phyloP scores from a whole-genome alignment of 1,140 invertebrate genomes.

The Anastrepha ludens region DNA sequence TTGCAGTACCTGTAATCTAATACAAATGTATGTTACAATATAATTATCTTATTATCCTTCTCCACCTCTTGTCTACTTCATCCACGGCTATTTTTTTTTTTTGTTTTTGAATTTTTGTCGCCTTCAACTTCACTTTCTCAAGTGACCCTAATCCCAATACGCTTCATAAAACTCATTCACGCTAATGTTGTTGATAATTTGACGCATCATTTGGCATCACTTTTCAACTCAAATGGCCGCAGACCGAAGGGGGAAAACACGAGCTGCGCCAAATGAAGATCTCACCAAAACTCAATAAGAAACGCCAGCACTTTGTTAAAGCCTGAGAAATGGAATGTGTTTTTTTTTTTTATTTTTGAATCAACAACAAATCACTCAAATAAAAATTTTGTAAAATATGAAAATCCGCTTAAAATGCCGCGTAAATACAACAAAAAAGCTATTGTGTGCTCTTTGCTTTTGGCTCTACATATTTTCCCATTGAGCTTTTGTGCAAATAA shows the following conservation, averaged over 20 bases:
- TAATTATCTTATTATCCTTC: too few relatives aligned
- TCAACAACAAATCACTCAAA: constrained; percentile 43
- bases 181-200: constrained; percentile 47
- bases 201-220: constrained; percentile 48
- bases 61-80: too few relatives aligned
- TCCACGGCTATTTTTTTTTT: too few relatives aligned
- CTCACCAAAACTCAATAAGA: background rate
- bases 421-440: constrained; percentile 18
- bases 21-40: too few relatives aligned
- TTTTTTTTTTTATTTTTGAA: background rate
- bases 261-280: constrained; percentile 47
- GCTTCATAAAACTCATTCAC: constrained; percentile 33
- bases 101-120: too few relatives aligned
- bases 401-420: constrained; percentile 50
- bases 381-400: constrained; percentile 30
- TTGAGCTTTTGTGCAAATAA: constrained; percentile 44
- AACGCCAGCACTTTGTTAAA: constrained; percentile 22
- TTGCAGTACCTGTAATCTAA: too few relatives aligned
- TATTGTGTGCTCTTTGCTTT: background rate
- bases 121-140: background rate
- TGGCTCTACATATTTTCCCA: background rate
- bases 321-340: constrained; percentile 29
- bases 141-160: constrained; percentile 14
- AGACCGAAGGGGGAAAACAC: constrained; percentile 59
- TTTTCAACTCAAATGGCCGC: constrained; percentile 56